These are phyloP conservation scores for Cladopsammia gracilis DNA, from an alignment of 64 coral and sea anemone species.

Conservation along the genomic window DNA sequence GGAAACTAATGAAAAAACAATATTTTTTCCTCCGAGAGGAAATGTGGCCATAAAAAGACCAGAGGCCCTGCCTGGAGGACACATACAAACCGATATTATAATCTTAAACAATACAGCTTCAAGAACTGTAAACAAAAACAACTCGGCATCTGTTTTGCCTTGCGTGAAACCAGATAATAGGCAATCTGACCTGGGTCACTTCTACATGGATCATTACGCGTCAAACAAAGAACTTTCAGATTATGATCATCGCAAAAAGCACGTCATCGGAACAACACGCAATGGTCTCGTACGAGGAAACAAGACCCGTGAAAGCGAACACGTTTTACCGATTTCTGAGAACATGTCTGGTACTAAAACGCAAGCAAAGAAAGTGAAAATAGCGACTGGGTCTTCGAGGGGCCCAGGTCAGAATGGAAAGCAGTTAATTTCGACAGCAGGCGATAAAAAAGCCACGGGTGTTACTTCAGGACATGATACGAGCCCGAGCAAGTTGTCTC, in stretches of 20 bases:
- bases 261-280: constrained; percentile 14
- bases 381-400: background rate
- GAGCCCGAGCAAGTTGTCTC: background rate
- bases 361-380: background rate
- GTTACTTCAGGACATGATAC: background rate
- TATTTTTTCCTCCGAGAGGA: constrained; percentile 17
- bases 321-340: background rate
- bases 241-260: constrained; percentile 11
- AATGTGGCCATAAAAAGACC: background rate
- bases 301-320: background rate
- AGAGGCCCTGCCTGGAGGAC: background rate
- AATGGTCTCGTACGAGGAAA: background rate
- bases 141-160: background rate
- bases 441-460: background rate
- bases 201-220: constrained; percentile 22
- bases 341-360: constrained; percentile 18
- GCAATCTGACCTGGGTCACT: background rate
- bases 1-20: background rate
- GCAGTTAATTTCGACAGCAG: background rate
- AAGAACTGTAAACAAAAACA: background rate
- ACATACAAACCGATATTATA: background rate
- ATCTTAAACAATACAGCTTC: background rate
- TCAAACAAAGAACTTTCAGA: constrained; percentile 13
- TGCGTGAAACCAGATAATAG: constrained; percentile 13
- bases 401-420: background rate